These are phyloP conservation scores for Henricia sp. DNA, from an alignment of 53 echinoderm and acorn worm species.

Conservation along the genomic window DNA sequence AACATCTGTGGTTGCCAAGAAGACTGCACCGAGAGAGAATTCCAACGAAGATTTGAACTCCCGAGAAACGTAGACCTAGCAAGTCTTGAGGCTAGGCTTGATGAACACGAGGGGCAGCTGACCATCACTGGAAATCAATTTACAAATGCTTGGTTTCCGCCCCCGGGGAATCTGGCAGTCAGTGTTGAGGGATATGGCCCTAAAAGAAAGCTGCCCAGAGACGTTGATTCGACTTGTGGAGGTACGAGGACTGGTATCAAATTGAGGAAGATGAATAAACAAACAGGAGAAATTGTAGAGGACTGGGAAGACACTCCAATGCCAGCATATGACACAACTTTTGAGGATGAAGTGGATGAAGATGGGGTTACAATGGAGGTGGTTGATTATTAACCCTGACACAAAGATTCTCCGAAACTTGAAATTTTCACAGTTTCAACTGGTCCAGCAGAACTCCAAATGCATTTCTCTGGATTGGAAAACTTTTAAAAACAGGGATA, in stretches of 20 bases:
- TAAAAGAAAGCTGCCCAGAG: neutral
- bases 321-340: too few species aligned
- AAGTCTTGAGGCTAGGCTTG: slow-evolving; percentile 31
- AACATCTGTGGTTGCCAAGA: slow-evolving; percentile 68
- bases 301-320: slow-evolving; percentile 28
- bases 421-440: too few species aligned
- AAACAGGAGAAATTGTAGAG: slow-evolving; percentile 68
- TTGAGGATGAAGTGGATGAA: slow-evolving; percentile 70
- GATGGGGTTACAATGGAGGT: slow-evolving; percentile 78
- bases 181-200: slow-evolving; percentile 33
- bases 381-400: slow-evolving; percentile 28
- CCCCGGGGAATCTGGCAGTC: neutral
- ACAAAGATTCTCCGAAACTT: too few species aligned
- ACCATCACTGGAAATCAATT: slow-evolving; percentile 44
- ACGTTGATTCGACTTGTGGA: slow-evolving; percentile 40
- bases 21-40: slow-evolving; percentile 64
- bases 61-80: slow-evolving; percentile 48
- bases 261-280: slow-evolving; percentile 75
- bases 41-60: slow-evolving; percentile 54
- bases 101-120: slow-evolving; percentile 37
- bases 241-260: slow-evolving; percentile 56
- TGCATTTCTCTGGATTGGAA: too few species aligned
- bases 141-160: neutral
- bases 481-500: too few species aligned
- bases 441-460: too few species aligned